These are phyloP conservation scores for Phrynocephalus forsythii DNA, from an alignment of 2,797 vertebrate species.

Conservation along the genomic window DNA sequence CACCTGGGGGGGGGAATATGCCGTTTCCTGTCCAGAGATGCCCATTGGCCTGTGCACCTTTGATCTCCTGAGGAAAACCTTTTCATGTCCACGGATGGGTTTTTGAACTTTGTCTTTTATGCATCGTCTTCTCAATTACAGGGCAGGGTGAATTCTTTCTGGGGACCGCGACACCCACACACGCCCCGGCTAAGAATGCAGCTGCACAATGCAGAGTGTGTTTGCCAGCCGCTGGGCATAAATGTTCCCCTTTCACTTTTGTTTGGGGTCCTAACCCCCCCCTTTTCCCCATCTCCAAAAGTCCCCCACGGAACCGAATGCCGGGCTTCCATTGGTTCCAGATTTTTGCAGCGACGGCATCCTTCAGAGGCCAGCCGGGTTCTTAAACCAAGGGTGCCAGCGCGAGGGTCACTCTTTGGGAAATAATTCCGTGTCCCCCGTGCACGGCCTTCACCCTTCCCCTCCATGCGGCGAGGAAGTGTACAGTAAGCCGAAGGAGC, in stretches of 20 bases:
- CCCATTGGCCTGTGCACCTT: neutral
- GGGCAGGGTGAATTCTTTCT: slow-evolving; percentile 12
- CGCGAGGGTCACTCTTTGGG: neutral
- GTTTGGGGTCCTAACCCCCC: neutral
- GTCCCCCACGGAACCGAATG: slow-evolving; percentile 1
- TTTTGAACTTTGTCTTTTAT: neutral
- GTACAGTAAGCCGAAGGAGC: slow-evolving; percentile 7
- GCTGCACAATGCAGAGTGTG: slow-evolving; percentile 7
- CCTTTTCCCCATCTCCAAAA: neutral
- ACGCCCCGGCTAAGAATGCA: neutral
- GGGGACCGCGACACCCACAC: neutral
- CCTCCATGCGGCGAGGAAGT: slow-evolving; percentile 21
- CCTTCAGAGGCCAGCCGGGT: neutral
- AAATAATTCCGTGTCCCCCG: neutral
- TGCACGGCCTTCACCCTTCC: neutral
- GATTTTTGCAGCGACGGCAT: slow-evolving; percentile 29
- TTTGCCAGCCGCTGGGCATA: neutral
- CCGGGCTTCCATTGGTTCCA: slow-evolving; percentile 23
- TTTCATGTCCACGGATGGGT: no score
- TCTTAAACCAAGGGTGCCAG: slow-evolving; percentile 26
- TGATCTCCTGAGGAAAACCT: neutral
- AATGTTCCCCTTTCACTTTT: slow-evolving; percentile 34
- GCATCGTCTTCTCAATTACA: no score
- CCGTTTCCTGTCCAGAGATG: no score
- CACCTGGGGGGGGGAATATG: no score